Evolutionary conservation across 2,113 vertebrate species (phyloP).

Genomic region (Eclectus roratus): DNA sequence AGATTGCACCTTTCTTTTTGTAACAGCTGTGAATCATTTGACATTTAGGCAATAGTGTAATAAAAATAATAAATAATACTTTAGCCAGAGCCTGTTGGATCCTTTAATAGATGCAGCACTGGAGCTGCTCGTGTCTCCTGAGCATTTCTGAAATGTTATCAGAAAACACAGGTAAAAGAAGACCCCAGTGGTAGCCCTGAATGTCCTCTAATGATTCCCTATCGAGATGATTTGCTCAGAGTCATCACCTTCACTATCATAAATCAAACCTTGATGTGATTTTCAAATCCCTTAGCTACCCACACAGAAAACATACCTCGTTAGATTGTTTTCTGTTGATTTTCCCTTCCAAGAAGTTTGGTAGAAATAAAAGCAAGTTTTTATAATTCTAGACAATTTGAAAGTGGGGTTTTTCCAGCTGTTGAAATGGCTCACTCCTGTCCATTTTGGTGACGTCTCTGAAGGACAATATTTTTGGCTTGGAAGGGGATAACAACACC

Average conservation of each 20-base stretch:
- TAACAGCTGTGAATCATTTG: slow-evolving; percentile 53
- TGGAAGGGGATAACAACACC: not conserved
- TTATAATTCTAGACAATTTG: not conserved
- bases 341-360: not conserved
- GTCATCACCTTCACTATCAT: slow-evolving; percentile 34
- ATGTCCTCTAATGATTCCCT: slow-evolving; percentile 35
- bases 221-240: slow-evolving; percentile 48
- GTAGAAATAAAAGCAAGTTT: slow-evolving; percentile 19
- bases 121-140: not conserved
- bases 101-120: slow-evolving; percentile 36
- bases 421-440: not conserved
- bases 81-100: not conserved
- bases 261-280: slow-evolving; percentile 55
- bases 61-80: slow-evolving; percentile 64
- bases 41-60: slow-evolving; percentile 49
- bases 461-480: not conserved
- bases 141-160: slow-evolving; percentile 48
- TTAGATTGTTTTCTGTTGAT: slow-evolving; percentile 23
- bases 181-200: slow-evolving; percentile 17
- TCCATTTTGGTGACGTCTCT: not conserved
- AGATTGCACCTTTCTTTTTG: not conserved
- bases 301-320: slow-evolving; percentile 11
- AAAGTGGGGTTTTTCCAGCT: not conserved
- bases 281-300: slow-evolving; percentile 41
- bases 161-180: slow-evolving; percentile 9